phyloP scores from a whole-genome alignment of 64 coral and sea anemone genomes.

The Stichodactyla helianthus region DNA sequence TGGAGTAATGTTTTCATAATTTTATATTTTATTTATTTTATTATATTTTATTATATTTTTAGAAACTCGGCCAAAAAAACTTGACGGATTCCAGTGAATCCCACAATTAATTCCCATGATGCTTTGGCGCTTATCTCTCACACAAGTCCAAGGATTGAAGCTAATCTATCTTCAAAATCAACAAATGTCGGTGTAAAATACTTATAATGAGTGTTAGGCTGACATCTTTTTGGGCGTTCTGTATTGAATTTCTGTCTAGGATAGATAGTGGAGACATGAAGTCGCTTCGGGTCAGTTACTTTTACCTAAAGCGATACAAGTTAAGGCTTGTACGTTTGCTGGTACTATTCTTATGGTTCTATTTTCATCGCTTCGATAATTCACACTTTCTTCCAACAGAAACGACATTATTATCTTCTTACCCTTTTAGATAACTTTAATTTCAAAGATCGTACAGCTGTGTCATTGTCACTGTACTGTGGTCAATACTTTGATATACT shows the following conservation, averaged over 20 bases:
- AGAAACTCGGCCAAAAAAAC: too few species aligned
- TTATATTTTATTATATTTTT: too few species aligned
- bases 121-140: not conserved
- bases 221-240: not conserved
- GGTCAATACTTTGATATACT: too few species aligned
- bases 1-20: not conserved
- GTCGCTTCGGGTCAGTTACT: not conserved
- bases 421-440: too few species aligned
- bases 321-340: not conserved
- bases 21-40: not conserved
- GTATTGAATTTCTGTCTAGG: not conserved
- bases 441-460: too few species aligned
- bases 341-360: not conserved
- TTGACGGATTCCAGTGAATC: too few species aligned
- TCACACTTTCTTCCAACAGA: not conserved
- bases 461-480: too few species aligned
- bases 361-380: not conserved
- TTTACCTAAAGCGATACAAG: not conserved
- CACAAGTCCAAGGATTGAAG: not conserved
- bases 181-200: slow-evolving; percentile 3
- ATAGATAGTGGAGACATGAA: not conserved
- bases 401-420: not conserved
- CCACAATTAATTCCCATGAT: not conserved
- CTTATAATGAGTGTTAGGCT: not conserved
- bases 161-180: not conserved